Conservation (phyloP, 1,140 invertebrate species). For the Bombyx mori region DNA sequence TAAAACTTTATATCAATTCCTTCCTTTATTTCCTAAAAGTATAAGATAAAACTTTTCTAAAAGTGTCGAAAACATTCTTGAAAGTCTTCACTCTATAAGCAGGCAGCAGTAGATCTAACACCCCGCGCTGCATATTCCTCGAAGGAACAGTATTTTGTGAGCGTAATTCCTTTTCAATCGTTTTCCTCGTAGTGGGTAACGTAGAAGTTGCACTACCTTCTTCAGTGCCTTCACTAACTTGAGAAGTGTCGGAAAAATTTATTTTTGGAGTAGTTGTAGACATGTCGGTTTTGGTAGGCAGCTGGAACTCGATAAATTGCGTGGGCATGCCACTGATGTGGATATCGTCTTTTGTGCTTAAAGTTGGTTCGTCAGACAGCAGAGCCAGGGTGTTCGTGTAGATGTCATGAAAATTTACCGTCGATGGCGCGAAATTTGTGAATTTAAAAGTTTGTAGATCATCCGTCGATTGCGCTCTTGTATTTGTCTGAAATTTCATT, state of each 20-base stretch:
- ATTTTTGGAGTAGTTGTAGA: constrained; percentile 8
- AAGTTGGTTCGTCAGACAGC: constrained; percentile 11
- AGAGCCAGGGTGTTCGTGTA: constrained; percentile 17
- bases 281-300: constrained; percentile 11
- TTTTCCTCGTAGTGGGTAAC: constrained; percentile 6
- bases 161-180: constrained; percentile 16
- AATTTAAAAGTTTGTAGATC: constrained; percentile 18
- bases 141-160: constrained; percentile 18
- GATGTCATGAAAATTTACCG: constrained; percentile 33
- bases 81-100: constrained; percentile 33
- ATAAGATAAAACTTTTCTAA: constrained; percentile 33
- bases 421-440: constrained; percentile 15
- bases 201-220: constrained; percentile 2
- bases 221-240: constrained; percentile 12
- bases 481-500: constrained; percentile 2
- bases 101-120: constrained; percentile 40
- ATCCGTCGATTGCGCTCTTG: constrained; percentile 20
- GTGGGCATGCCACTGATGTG: constrained; percentile 15
- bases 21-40: constrained; percentile 23
- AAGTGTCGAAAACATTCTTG: constrained; percentile 33
- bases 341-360: constrained; percentile 17
- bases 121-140: constrained; percentile 24
- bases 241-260: neutral
- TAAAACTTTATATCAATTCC: neutral
- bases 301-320: constrained; percentile 24